These are phyloP conservation scores for Buphagus erythrorhynchus DNA, from an alignment of 2,797 vertebrate genomes.

Conservation along the genomic window DNA sequence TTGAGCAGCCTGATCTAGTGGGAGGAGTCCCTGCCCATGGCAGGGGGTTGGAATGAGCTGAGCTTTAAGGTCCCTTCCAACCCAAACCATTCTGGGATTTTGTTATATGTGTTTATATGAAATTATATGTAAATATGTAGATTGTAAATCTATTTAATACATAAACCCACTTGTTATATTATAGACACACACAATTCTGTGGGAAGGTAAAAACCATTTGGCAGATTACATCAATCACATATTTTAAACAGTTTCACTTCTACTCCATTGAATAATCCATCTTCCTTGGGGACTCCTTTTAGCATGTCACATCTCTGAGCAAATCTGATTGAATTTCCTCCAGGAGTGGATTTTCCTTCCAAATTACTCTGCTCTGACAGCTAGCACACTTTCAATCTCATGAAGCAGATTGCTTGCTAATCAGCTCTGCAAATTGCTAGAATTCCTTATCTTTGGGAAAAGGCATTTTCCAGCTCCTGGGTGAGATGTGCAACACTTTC, in stretches of 20 bases:
- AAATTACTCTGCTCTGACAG: background rate
- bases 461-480: background rate
- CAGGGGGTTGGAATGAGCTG: background rate
- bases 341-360: conserved; percentile 6
- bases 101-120: background rate
- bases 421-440: background rate
- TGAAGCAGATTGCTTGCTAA: background rate
- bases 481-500: background rate
- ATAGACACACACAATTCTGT: background rate
- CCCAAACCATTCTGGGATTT: background rate
- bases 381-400: background rate
- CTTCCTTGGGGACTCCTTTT: background rate
- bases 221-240: background rate
- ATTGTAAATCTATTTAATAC: background rate
- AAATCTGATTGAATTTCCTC: conserved; percentile 22
- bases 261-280: background rate
- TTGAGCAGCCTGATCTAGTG: background rate
- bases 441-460: background rate
- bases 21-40: background rate
- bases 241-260: background rate
- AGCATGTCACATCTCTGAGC: background rate
- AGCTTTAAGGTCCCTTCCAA: background rate
- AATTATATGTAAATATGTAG: background rate
- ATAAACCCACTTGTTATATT: background rate
- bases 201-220: background rate